phyloP scores from a whole-genome alignment of 2,113 vertebrate species.

The Pyxicephalus adspersus region DNA sequence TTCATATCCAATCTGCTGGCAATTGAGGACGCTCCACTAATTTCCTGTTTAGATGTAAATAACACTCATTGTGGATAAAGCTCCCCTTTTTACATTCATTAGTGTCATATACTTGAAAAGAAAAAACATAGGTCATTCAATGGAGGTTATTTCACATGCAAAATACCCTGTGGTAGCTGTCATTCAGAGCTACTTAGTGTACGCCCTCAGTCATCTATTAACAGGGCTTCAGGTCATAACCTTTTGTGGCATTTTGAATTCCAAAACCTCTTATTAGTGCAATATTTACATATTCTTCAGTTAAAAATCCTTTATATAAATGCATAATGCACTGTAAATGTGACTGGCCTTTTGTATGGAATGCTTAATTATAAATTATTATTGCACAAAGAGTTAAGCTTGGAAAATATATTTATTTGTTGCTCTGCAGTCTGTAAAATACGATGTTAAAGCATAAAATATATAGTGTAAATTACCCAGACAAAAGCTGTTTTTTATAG shows the following conservation, averaged over 20 bases:
- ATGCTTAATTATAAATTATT: constrained; percentile 69
- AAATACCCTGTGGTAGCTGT: constrained; percentile 88
- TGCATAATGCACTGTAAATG: constrained; percentile 88
- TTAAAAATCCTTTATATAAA: constrained; percentile 77
- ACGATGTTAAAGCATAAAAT: constrained; percentile 69
- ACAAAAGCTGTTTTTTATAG: constrained; percentile 59
- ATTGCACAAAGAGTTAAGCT: constrained; percentile 69
- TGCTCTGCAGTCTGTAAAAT: constrained; percentile 61
- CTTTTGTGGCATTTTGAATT: constrained; percentile 91
- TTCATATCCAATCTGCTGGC: constrained; percentile 44
- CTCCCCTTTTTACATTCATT: constrained; percentile 87
- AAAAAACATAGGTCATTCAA: constrained; percentile 91
- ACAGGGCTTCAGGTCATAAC: constrained; percentile 88
- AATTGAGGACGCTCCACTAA: constrained; percentile 51
- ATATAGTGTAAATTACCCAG: constrained; percentile 54
- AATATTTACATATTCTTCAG: constrained; percentile 92
- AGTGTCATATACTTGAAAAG: constrained; percentile 87
- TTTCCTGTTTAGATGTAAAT: constrained; percentile 86
- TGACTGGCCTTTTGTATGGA: constrained; percentile 91
- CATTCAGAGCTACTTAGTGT: constrained; percentile 78
- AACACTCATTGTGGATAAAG: constrained; percentile 84
- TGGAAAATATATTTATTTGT: constrained; percentile 67
- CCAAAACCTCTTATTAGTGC: constrained; percentile 93
- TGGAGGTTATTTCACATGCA: constrained; percentile 91
- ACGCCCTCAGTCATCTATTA: constrained; percentile 83